Base-by-base conservation (phyloP, 2,888 invertebrate species). In the Thereva unica region DNA sequence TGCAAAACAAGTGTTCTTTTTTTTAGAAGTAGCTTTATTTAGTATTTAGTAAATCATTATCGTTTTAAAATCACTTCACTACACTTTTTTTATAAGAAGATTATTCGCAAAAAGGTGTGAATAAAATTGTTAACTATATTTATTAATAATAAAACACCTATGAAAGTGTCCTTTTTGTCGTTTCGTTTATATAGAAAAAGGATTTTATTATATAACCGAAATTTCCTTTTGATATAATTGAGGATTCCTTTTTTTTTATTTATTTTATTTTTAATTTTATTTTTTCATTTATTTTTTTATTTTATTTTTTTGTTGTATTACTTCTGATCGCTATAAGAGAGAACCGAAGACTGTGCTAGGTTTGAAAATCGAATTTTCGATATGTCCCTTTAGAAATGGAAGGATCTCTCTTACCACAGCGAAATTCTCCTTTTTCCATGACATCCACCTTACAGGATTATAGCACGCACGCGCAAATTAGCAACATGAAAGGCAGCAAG, bases 271-370 rank as follows among this genome's bases (percentile, higher is more conserved):
- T 56, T 44, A 35, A 1, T 40, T 38, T 23, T n/a, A n/a, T n/a
- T n/a, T n/a, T n/a, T n/a, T n/a, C n/a, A n/a, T n/a, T n/a, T n/a
- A n/a, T n/a, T 40, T 40, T n/a, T 35, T 52, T 52, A 9, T 52
- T 37, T 38, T n/a, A 10, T 40, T 2, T 40, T 56, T 56, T 44
- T 56, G 42, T 37, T 66, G 65, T 55, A 23, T 54, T 59, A 49
- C 67, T 68, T 70, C 65, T 67, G 68, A 68, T 65, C 68, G 54
- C 68, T 67, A 53, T 68, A 52, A 68, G 49, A 70, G 68, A 64
- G 42, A 63, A 70, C 70, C 68, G 70, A 67, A 70, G 70, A 70
- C 70, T 70, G 70, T 47, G 61, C 52, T 23, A n/a, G 40, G 57
- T 45, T n/a, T 45, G 50, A 61, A 53, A 59, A 59, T 44, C 57